Base-by-base conservation (phyloP, 2,888 invertebrate species). In the Sarcophaga variegata region DNA sequence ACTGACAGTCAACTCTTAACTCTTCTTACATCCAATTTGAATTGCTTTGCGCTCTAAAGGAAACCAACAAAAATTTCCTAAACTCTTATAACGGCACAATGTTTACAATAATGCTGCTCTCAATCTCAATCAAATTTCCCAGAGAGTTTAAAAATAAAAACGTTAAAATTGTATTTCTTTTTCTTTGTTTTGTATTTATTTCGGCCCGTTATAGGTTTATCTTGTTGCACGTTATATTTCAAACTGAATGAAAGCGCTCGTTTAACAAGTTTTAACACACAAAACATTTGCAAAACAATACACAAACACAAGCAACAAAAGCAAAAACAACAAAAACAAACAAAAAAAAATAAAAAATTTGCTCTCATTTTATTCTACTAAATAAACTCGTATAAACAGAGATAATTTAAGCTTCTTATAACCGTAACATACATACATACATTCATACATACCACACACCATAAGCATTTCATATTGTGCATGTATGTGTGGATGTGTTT, bases 161-260 rank as follows among this genome's bases (percentile, higher is more conserved):
- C 60, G 10, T 47, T 17, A 74, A 66, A 60, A 54, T 14, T 17
- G 54, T 62, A 11, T 66, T 69, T 63, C 5, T 45, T 47, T 70
- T 49, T 69, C 2, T 17, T n/a, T 71, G 17, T 27, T 62, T 74
- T 67, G 66, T 63, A 76, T 6, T 49, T 63, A 10, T 69, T 71
- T 62, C 60, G 2, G 49, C 64, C 76, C 87, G 87, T 76, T 81
- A 69, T 67, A 84, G 71, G 84, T 87, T 87, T 84, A 84, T 79
- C 81, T 81, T 76, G 87, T 84, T 87, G 84, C 84, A 84, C 87
- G 87, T 87, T 84, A 64, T 82, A 79, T 76, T 81, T 79, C 79
- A 79, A 84, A 87, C 87, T 87, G 84, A 87, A 78, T 84, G 49
- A 54, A 54, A 60, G 69, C 81, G 71, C 70, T 75, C 85, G 67